Conservation (phyloP, 2,797 vertebrate genomes). For the Hydrocynus forskahlii region DNA sequence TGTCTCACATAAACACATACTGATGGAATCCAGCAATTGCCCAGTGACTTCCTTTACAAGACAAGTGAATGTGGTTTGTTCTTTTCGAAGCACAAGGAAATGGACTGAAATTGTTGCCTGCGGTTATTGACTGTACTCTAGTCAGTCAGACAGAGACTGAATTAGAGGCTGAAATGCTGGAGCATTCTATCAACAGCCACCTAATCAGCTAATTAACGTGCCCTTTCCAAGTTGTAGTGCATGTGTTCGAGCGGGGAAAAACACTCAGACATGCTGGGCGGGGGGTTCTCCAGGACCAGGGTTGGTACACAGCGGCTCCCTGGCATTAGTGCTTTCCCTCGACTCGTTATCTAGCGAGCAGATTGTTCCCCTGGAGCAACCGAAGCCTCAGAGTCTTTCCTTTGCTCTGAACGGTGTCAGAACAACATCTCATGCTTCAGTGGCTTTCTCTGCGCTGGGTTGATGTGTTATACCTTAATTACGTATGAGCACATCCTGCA, state of each 20-base stretch:
- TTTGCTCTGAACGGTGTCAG: slow-evolving; percentile 8
- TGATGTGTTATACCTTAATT: slow-evolving; percentile 19
- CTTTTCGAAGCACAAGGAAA: no score
- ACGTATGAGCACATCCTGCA: not conserved
- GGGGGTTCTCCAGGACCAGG: not conserved
- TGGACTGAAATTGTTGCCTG: no score
- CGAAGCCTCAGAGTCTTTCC: slow-evolving; percentile 18
- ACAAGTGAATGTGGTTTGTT: no score
- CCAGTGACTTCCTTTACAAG: no score
- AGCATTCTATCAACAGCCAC: not conserved
- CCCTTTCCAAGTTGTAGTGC: not conserved
- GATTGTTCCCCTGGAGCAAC: slow-evolving; percentile 23
- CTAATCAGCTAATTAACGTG: not conserved
- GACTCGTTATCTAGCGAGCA: slow-evolving; percentile 26
- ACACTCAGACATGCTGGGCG: not conserved
- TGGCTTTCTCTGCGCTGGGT: not conserved
- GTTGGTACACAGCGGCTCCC: not conserved
- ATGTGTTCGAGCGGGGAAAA: not conserved
- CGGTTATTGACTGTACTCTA: no score
- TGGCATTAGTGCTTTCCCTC: not conserved
- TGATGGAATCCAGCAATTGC: no score
- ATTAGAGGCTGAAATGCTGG: not conserved
- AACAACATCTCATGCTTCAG: not conserved
- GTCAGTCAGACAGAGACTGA: not conserved
- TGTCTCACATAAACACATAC: no score